These are phyloP conservation scores for Anhinga anhinga DNA, from an alignment of 2,113 vertebrate species.

Conservation along the genomic window DNA sequence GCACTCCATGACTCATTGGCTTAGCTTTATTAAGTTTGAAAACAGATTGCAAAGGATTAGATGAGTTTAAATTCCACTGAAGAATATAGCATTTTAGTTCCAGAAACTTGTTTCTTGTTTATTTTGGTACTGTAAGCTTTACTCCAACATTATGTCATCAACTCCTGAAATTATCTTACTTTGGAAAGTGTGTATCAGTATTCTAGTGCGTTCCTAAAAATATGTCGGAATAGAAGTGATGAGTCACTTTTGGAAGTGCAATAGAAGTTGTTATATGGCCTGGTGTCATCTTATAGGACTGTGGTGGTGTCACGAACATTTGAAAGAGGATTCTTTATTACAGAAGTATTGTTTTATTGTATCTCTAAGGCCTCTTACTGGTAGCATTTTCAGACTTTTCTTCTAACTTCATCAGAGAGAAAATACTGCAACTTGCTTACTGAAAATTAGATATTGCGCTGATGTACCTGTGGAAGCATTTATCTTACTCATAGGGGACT, in stretches of 20 bases:
- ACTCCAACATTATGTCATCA: neutral
- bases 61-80: neutral
- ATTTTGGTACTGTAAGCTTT: neutral
- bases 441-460: neutral
- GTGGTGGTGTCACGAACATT: neutral
- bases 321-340: neutral
- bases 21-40: neutral
- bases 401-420: neutral
- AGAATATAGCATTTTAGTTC: neutral
- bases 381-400: neutral
- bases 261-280: neutral
- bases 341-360: neutral
- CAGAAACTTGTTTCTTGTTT: neutral
- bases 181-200: neutral
- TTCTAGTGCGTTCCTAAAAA: neutral
- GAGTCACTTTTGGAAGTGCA: neutral
- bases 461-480: neutral
- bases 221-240: neutral
- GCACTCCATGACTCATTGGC: neutral
- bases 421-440: neutral
- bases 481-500: neutral
- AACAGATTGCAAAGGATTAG: neutral
- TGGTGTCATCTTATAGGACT: neutral
- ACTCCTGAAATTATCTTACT: neutral
- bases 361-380: neutral